Base-by-base conservation (phyloP, 2,888 invertebrate genomes). In the Drepana falcataria region DNA sequence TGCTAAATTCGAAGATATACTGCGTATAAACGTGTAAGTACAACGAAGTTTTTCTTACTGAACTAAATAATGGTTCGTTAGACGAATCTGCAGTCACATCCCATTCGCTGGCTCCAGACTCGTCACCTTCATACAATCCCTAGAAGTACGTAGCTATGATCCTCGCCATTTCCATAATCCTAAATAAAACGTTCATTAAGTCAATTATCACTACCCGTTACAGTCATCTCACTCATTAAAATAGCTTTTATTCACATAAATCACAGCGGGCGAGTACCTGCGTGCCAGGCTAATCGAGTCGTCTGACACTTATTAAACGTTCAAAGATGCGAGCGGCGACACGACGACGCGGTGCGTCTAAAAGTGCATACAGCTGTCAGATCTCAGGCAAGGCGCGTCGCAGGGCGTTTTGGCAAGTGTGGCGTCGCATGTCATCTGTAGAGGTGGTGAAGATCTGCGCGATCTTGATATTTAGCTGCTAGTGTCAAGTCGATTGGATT, bases 351-450 rank as follows among this genome's bases (percentile, higher is more conserved):
- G 53, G 9, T 48, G 37, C 61, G 67, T 59, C 64, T 66, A 64
- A 57, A 52, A 57, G 55, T 55, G 66, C 62, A 73, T 73, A 68
- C 67, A 73, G 58, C 63, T 71, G 71, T 75, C 75, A 60, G 34
- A 47, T 63, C 35, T 55, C 40, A 60, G 64, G 58, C 21, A 21
- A 21, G 21, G 21, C 21, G 21, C 57, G 54, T 53, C 55, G 56
- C 56, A 61, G 60, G 58, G 54, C 52, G 48, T 40, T 34, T 51
- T 59, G 66, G 60, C 60, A 66, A 60, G 51, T 55, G 51, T 9
- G 2, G 9, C 48, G 51, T 41, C n/a, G n/a, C 33, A 41, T 35
- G 48, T 49, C 53, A 21, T 41, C 7, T 40, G 49, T 9, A 5
- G 9, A 9, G 37, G 7, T 35, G 6, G 40, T 7, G 33, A 33